Base-by-base conservation (phyloP, 2,888 invertebrate species). In the Mesopsocus fuscifrons region DNA sequence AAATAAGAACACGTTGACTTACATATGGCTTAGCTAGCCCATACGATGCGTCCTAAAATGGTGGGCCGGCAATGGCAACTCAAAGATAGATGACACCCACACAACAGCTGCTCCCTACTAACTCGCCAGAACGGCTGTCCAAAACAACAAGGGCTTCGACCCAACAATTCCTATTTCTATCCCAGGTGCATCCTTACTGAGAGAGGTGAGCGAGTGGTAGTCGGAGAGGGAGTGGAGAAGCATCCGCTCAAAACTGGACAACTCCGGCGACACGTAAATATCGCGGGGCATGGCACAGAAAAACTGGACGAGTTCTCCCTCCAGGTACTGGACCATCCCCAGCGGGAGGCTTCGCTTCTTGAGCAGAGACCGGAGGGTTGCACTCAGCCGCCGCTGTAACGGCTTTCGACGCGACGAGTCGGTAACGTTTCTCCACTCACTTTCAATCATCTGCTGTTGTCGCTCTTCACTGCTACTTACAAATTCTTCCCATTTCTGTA, bases 201-300 rank as follows among this genome's bases (percentile, higher is more conserved):
- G 5, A 5, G 57, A 57, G 34, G 52, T 49, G 30, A 59, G 49
- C 42, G 51, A 50, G 48, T 59, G 58, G 45, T 59, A 59, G 44
- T 57, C 56, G 40, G 58, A 58, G 51, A 59, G 51, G 9, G 54
- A 57, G 50, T 56, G 57, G 17, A 57, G 48, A 26, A 59, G 48
- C 43, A 59, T 48, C 44, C 58, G 49, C 38, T 58, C 56, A 49
- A 58, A 59, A 47, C 56, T 55, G 18, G 54, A 20, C 18, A 38
- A 20, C 38, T 38, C 16, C 3, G 20, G 38, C 4, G 38, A 38
- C 13, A 38, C 20, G 38, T 38, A 38, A 5, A 21, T 20, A 20
- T 38, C 21, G 3, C 20, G 17, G n/a, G 38, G 38, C 38, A 38
- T 38, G 18, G 16, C 20, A 17, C n/a, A 5, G 11, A 38, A 38